Percentiles rank a stretch among this genome's conserved stretches.
phyloP scores from a whole-genome alignment of 2,113 vertebrate genomes.

The Muscicapa adusta region DNA sequence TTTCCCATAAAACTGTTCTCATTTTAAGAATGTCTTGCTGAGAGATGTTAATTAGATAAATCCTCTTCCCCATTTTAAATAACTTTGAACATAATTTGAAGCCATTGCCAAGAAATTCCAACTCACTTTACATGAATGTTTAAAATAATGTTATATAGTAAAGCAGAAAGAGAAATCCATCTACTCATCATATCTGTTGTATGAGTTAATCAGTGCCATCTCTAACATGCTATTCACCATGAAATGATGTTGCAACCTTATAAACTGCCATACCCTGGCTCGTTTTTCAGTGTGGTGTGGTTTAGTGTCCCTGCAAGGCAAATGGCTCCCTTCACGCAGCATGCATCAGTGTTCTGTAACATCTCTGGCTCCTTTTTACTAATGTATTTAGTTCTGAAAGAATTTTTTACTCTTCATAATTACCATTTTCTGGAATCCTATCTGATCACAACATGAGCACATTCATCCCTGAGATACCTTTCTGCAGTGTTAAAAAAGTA shows the following conservation, averaged over 20 bases:
- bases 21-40: neutral
- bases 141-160: neutral
- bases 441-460: neutral
- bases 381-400: neutral
- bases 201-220: neutral
- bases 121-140: neutral
- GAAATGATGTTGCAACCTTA: neutral
- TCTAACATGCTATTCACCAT: neutral
- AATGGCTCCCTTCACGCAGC: neutral
- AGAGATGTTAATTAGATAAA: neutral
- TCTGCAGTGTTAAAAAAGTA: neutral
- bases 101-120: neutral
- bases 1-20: neutral
- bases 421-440: neutral
- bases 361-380: neutral
- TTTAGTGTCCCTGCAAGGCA: neutral
- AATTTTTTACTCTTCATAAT: neutral
- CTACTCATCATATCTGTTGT: neutral
- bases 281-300: neutral
- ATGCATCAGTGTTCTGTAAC: neutral
- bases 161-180: neutral
- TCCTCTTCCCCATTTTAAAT: neutral
- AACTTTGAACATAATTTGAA: neutral
- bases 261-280: rapidly evolving
- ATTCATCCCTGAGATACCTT: neutral